A percentile compares a stretch with the other conserved stretches of the same genome.
These are phyloP conservation scores for Acanthosepion esculentum DNA, from an alignment of 2,888 invertebrate species.

Conservation along the genomic window DNA sequence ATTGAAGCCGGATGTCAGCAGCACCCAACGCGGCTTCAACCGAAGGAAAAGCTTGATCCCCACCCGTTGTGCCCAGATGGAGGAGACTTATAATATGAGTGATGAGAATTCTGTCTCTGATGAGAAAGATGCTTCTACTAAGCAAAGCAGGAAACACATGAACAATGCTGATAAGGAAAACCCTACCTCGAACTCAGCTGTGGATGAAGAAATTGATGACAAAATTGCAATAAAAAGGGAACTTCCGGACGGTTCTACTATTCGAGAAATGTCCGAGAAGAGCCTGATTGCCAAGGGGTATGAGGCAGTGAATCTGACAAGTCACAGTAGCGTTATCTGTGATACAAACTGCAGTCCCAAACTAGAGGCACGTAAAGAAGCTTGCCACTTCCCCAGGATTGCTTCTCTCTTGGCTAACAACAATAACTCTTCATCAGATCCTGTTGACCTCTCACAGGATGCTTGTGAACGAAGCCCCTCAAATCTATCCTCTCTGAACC, in stretches of 20 bases:
- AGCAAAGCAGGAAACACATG: not conserved
- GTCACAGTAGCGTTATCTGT: conserved; percentile 46
- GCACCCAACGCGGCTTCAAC: conserved; percentile 59
- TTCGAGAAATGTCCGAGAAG: conserved; percentile 41
- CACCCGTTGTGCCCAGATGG: conserved; percentile 68
- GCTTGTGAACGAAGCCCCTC: conserved; percentile 48
- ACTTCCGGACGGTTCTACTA: conserved; percentile 15
- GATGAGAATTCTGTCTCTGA: conserved; percentile 64
- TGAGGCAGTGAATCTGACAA: conserved; percentile 34
- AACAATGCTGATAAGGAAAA: not conserved
- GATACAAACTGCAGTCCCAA: conserved; percentile 49
- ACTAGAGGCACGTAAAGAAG: conserved; percentile 48
- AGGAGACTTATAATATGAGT: conserved; percentile 60
- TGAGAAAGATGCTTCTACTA: conserved; percentile 54
- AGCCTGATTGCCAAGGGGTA: not conserved
- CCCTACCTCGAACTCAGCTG: conserved; percentile 48
- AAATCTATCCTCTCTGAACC: conserved; percentile 44
- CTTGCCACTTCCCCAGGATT: conserved; percentile 60
- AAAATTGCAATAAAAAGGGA: conserved; percentile 47
- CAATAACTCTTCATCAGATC: conserved; percentile 44
- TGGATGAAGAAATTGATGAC: conserved; percentile 50
- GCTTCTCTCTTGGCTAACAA: conserved; percentile 57
- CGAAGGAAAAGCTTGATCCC: conserved; percentile 70
- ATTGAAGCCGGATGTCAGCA: conserved; percentile 50
- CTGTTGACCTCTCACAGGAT: conserved; percentile 46